These are phyloP conservation scores for Neosalanx taihuensis DNA, from an alignment of 2,797 vertebrate species.

Conservation along the genomic window DNA sequence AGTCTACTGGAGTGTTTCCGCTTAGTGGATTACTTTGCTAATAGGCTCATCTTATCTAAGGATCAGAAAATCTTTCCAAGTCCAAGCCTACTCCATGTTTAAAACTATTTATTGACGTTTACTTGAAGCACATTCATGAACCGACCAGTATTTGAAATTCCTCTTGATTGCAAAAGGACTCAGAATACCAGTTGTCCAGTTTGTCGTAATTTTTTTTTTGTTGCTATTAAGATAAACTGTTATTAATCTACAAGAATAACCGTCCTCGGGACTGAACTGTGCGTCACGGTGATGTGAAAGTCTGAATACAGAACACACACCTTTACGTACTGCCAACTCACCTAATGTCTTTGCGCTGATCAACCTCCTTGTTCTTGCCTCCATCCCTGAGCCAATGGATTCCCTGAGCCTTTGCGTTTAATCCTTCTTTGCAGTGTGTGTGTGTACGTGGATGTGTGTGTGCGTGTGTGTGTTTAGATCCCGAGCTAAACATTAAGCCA, in stretches of 20 bases:
- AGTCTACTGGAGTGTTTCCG: constrained; percentile 6
- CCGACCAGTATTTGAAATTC: neutral
- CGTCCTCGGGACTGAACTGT: neutral
- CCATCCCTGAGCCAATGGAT: constrained; percentile 59
- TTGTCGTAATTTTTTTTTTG: neutral
- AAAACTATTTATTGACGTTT: neutral
- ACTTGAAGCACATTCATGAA: neutral
- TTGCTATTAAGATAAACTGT: neutral
- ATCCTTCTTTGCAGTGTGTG: constrained; percentile 47
- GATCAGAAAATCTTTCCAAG: constrained; percentile 23
- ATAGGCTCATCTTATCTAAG: constrained; percentile 33
- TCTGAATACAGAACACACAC: neutral
- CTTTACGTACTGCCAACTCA: constrained; percentile 40
- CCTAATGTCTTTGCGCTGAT: constrained; percentile 30
- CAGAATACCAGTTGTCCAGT: neutral
- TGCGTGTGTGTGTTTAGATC: constrained; percentile 36
- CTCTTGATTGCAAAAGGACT: neutral
- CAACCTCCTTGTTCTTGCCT: constrained; percentile 40
- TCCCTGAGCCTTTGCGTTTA: constrained; percentile 41
- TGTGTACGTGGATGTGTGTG: constrained; percentile 24
- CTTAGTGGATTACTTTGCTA: constrained; percentile 49
- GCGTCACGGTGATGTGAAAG: constrained; percentile 17
- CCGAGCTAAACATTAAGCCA: constrained; percentile 77
- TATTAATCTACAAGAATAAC: neutral
- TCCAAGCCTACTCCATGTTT: constrained; percentile 7